These are phyloP conservation scores for Platorchestia sp. DNA, from an alignment of 1,140 invertebrate species.

Conservation along the genomic window DNA sequence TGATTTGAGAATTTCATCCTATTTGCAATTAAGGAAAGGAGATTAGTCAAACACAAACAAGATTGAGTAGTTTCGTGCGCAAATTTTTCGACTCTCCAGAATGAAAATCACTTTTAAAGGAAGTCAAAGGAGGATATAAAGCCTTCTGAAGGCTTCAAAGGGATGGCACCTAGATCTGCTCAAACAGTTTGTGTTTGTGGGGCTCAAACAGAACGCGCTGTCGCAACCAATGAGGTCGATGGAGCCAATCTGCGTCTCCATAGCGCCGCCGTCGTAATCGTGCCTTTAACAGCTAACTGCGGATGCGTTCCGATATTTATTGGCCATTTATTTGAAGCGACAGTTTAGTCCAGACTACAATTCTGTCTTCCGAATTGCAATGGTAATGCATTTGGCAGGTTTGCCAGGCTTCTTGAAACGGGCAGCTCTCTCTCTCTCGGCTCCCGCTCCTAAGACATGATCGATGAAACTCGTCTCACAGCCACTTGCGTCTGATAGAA, in stretches of 20 bases:
- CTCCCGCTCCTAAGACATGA: not conserved
- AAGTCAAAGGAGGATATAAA: not conserved
- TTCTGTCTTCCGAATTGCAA: constrained; percentile 49
- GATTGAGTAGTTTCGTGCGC: too few relatives aligned
- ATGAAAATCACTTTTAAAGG: not conserved
- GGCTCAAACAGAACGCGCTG: constrained; percentile 4
- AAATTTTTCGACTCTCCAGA: not conserved
- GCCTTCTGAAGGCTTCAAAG: not conserved
- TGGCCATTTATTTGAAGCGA: constrained; percentile 52
- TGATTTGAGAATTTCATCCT: too few relatives aligned
- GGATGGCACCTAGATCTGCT: not conserved
- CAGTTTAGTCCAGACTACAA: constrained; percentile 50
- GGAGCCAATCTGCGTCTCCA: constrained; percentile 37
- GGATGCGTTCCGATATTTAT: constrained; percentile 53
- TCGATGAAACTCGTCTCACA: not conserved
- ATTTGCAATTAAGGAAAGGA: too few relatives aligned
- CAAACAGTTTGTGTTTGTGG: constrained; percentile 20
- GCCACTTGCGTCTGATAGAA: constrained; percentile 31
- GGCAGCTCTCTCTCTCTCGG: not conserved
- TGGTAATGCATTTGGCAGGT: constrained; percentile 55
- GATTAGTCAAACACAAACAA: too few relatives aligned
- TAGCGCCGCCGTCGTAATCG: constrained; percentile 30
- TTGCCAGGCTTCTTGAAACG: constrained; percentile 48
- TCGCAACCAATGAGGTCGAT: constrained; percentile 47
- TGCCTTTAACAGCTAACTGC: constrained; percentile 52